Conservation (phyloP, 2,797 vertebrate species). For the Bradypodion ventrale region DNA sequence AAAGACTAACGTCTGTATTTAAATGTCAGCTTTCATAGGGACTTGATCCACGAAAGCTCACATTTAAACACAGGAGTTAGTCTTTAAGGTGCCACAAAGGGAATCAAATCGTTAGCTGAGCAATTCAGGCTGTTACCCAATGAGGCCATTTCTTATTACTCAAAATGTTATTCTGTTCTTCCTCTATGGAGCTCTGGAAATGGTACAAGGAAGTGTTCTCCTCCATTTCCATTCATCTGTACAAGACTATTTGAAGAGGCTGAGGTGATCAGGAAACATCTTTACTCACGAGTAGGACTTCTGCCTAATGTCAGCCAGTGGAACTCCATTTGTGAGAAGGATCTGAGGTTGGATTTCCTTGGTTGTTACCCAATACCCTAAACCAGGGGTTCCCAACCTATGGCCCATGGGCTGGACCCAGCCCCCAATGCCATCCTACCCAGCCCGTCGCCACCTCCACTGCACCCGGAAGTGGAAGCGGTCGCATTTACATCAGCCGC, state of each 20-base stretch:
- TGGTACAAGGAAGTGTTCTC: background rate
- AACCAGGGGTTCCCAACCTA: too few relatives aligned
- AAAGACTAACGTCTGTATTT: too few relatives aligned
- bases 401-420: too few relatives aligned
- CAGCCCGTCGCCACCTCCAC: too few relatives aligned
- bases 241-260: background rate
- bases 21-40: too few relatives aligned
- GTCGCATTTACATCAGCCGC: too few relatives aligned
- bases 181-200: background rate
- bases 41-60: too few relatives aligned
- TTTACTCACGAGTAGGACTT: too few relatives aligned
- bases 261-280: background rate
- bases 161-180: background rate
- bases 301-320: background rate
- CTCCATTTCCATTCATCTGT: background rate
- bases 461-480: too few relatives aligned
- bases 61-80: too few relatives aligned
- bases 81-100: too few relatives aligned
- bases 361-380: background rate
- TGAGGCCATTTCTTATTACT: background rate
- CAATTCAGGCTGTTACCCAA: background rate
- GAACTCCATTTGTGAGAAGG: background rate
- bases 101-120: background rate
- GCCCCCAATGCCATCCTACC: too few relatives aligned
- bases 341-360: background rate